Evolutionary conservation across 2,113 vertebrate species (phyloP).

Genomic region (Choloepus hoffmanni): DNA sequence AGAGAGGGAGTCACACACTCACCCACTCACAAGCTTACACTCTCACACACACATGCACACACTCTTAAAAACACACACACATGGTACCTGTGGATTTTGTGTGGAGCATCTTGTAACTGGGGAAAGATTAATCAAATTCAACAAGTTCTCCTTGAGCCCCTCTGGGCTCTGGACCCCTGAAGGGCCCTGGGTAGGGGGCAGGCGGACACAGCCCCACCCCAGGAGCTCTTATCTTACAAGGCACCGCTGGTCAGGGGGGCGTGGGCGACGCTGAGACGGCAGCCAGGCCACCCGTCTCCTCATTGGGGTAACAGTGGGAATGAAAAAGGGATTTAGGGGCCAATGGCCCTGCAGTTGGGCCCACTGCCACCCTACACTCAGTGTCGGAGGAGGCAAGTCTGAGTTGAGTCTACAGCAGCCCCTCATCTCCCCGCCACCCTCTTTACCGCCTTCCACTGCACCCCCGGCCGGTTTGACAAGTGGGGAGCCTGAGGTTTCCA

Average conservation of each 20-base stretch:
- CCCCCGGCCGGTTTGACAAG: no score
- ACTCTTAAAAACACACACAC: not conserved
- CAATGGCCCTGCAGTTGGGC: no score
- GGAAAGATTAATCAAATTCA: accelerated
- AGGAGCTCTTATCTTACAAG: no score
- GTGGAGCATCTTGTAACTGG: not conserved
- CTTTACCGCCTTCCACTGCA: no score
- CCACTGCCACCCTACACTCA: accelerated
- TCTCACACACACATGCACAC: no score
- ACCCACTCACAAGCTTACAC: no score
- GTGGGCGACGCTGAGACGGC: not conserved
- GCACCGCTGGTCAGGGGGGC: not conserved
- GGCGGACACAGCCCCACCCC: not conserved
- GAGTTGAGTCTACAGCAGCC: accelerated
- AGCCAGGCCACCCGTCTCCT: not conserved
- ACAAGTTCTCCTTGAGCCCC: not conserved
- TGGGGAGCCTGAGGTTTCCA: not conserved
- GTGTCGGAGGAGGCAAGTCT: accelerated
- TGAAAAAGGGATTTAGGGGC: not conserved
- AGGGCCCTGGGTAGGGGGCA: no score
- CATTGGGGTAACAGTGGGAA: accelerated
- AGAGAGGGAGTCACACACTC: no score
- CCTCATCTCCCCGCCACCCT: not conserved
- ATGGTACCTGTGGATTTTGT: not conserved
- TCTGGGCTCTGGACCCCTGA: not conserved